Conservation (phyloP, 2,888 invertebrate genomes). For the Congeria kusceri region DNA sequence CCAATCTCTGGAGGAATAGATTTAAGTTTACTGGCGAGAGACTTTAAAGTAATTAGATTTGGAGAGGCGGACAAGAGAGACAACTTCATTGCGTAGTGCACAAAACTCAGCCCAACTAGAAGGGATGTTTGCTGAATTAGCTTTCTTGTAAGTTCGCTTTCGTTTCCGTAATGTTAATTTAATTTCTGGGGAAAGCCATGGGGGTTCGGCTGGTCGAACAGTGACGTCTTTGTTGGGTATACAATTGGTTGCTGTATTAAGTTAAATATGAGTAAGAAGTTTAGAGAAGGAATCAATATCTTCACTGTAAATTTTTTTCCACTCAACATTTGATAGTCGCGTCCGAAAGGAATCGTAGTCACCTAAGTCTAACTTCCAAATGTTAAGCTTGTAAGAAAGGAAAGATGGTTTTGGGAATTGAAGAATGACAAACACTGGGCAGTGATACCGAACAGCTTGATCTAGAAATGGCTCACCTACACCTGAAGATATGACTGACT, state of each 20-base stretch:
- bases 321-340: neutral
- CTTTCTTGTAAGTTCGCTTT: constrained; percentile 7
- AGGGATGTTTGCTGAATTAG: neutral
- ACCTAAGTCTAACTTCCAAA: constrained; percentile 4
- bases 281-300: neutral
- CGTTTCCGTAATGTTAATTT: constrained; percentile 8
- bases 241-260: neutral
- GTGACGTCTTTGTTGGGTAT: constrained; percentile 8
- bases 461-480: constrained; percentile 7
- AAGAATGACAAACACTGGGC: too few species aligned
- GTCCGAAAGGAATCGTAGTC: neutral
- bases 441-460: neutral
- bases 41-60: neutral
- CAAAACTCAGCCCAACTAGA: neutral
- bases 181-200: neutral
- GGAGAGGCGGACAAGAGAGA: neutral
- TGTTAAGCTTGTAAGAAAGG: neutral
- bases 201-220: neutral
- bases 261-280: neutral
- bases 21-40: too few species aligned
- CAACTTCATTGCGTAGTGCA: constrained; percentile 4
- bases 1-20: too few species aligned
- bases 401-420: too few species aligned
- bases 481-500: neutral
- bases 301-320: neutral